phyloP scores from a whole-genome alignment of 2,888 invertebrate genomes.

The Apamea anceps region DNA sequence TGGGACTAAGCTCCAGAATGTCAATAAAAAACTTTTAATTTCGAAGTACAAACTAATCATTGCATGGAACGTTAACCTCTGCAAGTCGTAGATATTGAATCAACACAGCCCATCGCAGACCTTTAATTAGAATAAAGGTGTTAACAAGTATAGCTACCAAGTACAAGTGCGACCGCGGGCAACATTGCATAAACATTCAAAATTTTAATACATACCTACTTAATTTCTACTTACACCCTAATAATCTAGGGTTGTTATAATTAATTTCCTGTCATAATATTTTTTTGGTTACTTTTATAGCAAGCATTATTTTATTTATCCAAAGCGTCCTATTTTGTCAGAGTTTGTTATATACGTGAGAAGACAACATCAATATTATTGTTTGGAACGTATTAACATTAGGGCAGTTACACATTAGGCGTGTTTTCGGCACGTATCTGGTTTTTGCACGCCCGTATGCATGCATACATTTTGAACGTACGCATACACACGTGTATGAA shows the following conservation, averaged over 20 bases:
- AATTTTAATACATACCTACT: conserved; percentile 39
- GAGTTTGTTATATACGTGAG: not conserved
- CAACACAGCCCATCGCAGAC: conserved; percentile 28
- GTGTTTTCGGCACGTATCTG: not conserved
- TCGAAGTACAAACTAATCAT: not conserved
- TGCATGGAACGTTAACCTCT: not conserved
- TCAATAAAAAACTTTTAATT: not conserved
- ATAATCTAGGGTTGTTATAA: conserved; percentile 15
- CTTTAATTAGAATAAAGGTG: conserved; percentile 13
- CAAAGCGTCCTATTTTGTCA: conserved; percentile 9
- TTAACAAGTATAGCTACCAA: conserved; percentile 49
- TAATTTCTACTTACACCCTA: conserved; percentile 36
- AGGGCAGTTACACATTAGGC: not conserved
- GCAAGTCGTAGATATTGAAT: not conserved
- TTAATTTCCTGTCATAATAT: conserved; percentile 19
- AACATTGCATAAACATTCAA: conserved; percentile 45
- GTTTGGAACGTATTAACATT: conserved; percentile 12
- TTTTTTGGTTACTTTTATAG: conserved; percentile 40
- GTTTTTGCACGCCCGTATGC: not conserved
- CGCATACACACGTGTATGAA: not conserved
- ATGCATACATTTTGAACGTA: not conserved
- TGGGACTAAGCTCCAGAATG: not conserved
- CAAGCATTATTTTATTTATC: conserved; percentile 4
- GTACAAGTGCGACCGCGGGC: conserved; percentile 49
- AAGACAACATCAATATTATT: not conserved